These are phyloP conservation scores for Motacilla alba DNA, from an alignment of 2,113 vertebrate genomes.

Conservation along the genomic window DNA sequence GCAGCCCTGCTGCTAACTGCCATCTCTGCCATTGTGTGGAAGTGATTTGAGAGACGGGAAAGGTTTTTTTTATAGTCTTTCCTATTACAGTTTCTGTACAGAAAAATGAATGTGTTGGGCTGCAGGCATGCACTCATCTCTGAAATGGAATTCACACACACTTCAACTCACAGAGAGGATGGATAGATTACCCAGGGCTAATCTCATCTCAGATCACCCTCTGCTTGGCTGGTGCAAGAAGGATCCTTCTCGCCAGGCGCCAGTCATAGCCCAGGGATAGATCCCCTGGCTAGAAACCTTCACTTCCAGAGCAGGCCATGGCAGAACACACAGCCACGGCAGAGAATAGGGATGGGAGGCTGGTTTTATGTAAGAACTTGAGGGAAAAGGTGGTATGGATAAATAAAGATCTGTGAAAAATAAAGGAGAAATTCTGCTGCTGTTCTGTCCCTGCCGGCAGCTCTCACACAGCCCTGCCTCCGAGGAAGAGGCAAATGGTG, in stretches of 20 bases:
- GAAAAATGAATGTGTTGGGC: background rate
- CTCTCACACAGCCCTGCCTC: background rate
- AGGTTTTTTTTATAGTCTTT: background rate
- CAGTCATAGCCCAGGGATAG: background rate
- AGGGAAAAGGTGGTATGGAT: background rate
- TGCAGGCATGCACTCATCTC: background rate
- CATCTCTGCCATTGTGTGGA: background rate
- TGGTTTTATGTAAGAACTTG: background rate
- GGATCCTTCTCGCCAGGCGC: rapidly evolving
- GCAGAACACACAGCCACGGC: background rate
- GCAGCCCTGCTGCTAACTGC: background rate
- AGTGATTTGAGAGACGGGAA: background rate
- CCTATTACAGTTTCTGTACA: background rate
- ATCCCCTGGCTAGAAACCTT: background rate
- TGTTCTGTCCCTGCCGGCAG: background rate
- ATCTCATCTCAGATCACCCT: background rate
- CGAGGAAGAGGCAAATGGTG: background rate
- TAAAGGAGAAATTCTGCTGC: background rate
- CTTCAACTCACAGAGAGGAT: background rate
- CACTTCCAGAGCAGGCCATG: background rate
- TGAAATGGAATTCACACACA: background rate
- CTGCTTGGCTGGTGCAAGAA: background rate
- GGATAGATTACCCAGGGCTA: background rate
- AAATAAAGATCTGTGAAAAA: background rate
- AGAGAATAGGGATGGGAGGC: background rate